phyloP scores from a whole-genome alignment of 2,113 vertebrate genomes.

The Elachura formosa region DNA sequence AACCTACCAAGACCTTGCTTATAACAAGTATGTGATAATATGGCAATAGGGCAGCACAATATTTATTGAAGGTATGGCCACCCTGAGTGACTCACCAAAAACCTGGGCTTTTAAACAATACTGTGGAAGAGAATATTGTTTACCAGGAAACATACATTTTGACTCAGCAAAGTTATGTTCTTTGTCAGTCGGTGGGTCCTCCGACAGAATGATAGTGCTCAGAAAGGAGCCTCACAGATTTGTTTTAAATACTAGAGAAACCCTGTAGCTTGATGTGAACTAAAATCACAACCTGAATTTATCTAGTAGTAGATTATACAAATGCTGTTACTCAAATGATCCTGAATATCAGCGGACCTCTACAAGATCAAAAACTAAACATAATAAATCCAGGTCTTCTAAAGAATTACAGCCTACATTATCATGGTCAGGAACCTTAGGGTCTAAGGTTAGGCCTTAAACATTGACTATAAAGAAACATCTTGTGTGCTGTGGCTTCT shows the following conservation, averaged over 20 bases:
- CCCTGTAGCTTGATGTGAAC: neutral
- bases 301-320: neutral
- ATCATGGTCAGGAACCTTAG: neutral
- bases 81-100: neutral
- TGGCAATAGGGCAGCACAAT: neutral
- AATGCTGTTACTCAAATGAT: neutral
- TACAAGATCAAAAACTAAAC: neutral
- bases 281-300: neutral
- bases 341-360: neutral
- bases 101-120: neutral
- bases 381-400: neutral
- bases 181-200: neutral
- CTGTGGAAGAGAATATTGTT: neutral
- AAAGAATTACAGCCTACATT: neutral
- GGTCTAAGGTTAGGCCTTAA: accelerated
- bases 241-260: neutral
- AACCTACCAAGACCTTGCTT: neutral
- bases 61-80: neutral
- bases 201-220: neutral
- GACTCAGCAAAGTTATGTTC: neutral
- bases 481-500: neutral
- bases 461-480: neutral
- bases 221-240: neutral
- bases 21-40: neutral
- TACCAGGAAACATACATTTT: neutral